Evolutionary conservation across 30 jellyfish, hydroid and myxozoan species (phyloP).

Genomic region (Cassiopea andromeda): DNA sequence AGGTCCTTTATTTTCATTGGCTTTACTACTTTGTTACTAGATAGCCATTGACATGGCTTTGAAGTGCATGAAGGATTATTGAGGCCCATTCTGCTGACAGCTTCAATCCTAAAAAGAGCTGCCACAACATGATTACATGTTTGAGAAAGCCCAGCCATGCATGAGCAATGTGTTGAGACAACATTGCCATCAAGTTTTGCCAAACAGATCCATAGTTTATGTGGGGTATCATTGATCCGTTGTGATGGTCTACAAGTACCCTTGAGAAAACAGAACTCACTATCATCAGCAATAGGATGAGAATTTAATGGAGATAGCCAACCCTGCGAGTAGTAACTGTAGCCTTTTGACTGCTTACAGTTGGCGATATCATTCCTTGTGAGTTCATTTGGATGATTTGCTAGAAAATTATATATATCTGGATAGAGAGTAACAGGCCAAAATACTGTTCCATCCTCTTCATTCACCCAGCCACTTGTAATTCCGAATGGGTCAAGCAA

Average conservation of each 20-base stretch:
- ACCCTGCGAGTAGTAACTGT: constrained; percentile 33
- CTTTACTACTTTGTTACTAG: constrained; percentile 33
- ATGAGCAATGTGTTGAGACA: constrained; percentile 60
- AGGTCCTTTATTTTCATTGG: constrained; percentile 26
- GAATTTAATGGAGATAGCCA: constrained; percentile 28
- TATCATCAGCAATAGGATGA: constrained; percentile 26
- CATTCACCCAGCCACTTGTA: constrained; percentile 59
- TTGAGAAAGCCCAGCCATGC: constrained; percentile 86
- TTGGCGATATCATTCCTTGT: constrained; percentile 35
- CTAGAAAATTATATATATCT: constrained; percentile 9
- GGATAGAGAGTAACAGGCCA: constrained; percentile 66
- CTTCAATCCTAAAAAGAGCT: constrained; percentile 76
- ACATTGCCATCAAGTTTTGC: constrained; percentile 18
- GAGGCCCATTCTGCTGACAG: constrained; percentile 74
- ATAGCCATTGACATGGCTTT: constrained; percentile 61
- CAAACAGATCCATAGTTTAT: constrained; percentile 59
- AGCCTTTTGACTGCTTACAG: constrained; percentile 41
- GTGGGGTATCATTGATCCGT: constrained; percentile 58
- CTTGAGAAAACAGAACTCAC: constrained; percentile 43
- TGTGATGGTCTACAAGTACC: constrained; percentile 70
- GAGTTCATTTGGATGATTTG: constrained; percentile 30
- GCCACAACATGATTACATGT: constrained; percentile 84
- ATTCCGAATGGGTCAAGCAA: constrained; percentile 49
- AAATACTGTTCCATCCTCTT: constrained; percentile 29
- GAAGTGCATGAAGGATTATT: constrained; percentile 76